Evolutionary conservation across 2,113 vertebrate genomes (phyloP).

Genomic region (Neolamprologus sp.): DNA sequence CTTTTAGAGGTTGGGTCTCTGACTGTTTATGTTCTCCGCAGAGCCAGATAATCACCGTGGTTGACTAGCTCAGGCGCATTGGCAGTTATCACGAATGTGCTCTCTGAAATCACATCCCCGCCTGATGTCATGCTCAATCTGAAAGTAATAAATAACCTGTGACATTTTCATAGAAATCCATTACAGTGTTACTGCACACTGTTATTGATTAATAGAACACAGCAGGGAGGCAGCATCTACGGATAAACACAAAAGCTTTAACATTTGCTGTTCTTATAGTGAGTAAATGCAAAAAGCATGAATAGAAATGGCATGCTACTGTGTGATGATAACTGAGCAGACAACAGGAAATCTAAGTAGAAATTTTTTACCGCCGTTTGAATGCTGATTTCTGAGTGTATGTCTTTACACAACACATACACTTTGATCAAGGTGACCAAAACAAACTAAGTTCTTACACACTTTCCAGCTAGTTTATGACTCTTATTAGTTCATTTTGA

Average conservation of each 20-base stretch:
- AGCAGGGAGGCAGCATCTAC: neutral
- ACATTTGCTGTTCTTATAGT: neutral
- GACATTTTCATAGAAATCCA: neutral
- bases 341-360: neutral
- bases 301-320: neutral
- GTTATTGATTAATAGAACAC: neutral
- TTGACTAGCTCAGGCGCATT: neutral
- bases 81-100: neutral
- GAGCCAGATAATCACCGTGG: constrained; percentile 15
- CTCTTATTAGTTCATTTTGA: neutral
- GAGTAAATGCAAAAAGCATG: neutral
- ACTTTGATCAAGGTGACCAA: neutral
- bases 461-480: neutral
- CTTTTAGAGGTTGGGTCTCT: neutral
- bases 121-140: neutral
- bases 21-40: constrained; percentile 6
- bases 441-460: neutral
- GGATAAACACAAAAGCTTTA: neutral
- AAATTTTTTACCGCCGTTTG: neutral
- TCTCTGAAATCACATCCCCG: neutral
- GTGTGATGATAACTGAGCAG: neutral
- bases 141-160: neutral
- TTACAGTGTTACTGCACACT: neutral
- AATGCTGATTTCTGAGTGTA: neutral
- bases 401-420: neutral